phyloP scores from a whole-genome alignment of 2,797 vertebrate genomes.

The Propithecus perrieri region DNA sequence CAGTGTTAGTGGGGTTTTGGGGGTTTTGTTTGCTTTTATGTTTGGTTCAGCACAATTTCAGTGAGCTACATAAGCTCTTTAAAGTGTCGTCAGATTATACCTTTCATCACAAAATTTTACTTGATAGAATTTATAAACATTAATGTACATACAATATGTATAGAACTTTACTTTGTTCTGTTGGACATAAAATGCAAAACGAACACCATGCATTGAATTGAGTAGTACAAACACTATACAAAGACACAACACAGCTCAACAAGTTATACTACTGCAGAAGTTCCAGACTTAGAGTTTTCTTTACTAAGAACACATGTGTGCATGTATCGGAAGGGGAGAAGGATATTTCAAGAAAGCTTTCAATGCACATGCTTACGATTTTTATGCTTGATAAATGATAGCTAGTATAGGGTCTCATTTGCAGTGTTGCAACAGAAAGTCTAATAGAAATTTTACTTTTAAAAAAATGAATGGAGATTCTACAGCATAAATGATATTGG shows the following conservation, averaged over 20 bases:
- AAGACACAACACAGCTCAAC: constrained; percentile 65
- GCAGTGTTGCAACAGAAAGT: constrained; percentile 44
- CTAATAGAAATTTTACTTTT: constrained; percentile 59
- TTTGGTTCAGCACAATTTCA: constrained; percentile 12
- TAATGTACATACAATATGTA: background rate
- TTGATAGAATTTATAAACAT: constrained; percentile 36
- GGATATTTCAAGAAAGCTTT: constrained; percentile 60
- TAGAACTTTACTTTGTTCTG: constrained; percentile 34
- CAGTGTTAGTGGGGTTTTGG: background rate
- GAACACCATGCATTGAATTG: constrained; percentile 58
- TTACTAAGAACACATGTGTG: constrained; percentile 6
- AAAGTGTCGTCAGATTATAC: background rate
- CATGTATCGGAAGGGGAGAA: background rate
- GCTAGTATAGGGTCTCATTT: constrained; percentile 21
- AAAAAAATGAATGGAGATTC: constrained; percentile 68
- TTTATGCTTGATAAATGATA: constrained; percentile 59
- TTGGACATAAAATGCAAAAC: constrained; percentile 66
- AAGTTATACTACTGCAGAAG: constrained; percentile 8
- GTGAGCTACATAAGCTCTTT: background rate
- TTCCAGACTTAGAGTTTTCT: constrained; percentile 58
- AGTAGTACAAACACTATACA: constrained; percentile 51
- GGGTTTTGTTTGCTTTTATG: background rate
- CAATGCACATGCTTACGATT: constrained; percentile 31
- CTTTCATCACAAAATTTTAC: constrained; percentile 24
- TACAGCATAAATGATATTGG: constrained; percentile 66